Evolutionary conservation across 1,140 invertebrate genomes (phyloP).

Genomic region (Ylistrum balloti): DNA sequence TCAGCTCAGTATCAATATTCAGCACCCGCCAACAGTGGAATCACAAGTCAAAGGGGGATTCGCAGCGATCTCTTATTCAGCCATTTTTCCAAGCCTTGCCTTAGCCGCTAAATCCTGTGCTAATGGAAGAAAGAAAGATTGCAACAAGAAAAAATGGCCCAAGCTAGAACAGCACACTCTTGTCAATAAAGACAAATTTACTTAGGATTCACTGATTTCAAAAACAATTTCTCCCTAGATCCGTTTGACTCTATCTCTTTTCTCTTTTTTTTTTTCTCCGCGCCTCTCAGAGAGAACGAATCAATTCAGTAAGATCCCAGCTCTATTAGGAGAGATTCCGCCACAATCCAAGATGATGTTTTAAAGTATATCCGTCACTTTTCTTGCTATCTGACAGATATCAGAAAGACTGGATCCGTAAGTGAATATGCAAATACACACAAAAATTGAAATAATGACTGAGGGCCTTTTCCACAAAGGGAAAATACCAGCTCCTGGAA

Average conservation of each 20-base stretch:
- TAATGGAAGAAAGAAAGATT: conserved; percentile 35
- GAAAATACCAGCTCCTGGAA: background rate
- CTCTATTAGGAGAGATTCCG: background rate
- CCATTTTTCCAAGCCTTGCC: background rate
- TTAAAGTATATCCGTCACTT: conserved; percentile 20
- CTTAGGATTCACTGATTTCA: background rate
- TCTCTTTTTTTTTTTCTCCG: background rate
- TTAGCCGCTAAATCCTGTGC: background rate
- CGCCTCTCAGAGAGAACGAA: background rate
- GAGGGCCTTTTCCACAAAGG: background rate
- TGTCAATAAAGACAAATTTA: background rate
- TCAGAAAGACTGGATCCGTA: conserved; percentile 11
- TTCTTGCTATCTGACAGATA: background rate
- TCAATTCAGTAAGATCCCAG: background rate
- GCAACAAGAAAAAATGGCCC: background rate
- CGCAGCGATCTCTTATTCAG: background rate
- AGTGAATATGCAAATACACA: conserved; percentile 34
- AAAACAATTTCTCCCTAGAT: background rate
- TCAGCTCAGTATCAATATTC: background rate
- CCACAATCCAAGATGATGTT: conserved; percentile 25
- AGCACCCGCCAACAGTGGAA: background rate
- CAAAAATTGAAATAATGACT: background rate
- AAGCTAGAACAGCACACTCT: conserved; percentile 13
- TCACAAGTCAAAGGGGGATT: conserved; percentile 28
- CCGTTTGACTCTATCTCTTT: background rate